phyloP scores from a whole-genome alignment of 2,113 vertebrate species.

The Etheostoma cragini region DNA sequence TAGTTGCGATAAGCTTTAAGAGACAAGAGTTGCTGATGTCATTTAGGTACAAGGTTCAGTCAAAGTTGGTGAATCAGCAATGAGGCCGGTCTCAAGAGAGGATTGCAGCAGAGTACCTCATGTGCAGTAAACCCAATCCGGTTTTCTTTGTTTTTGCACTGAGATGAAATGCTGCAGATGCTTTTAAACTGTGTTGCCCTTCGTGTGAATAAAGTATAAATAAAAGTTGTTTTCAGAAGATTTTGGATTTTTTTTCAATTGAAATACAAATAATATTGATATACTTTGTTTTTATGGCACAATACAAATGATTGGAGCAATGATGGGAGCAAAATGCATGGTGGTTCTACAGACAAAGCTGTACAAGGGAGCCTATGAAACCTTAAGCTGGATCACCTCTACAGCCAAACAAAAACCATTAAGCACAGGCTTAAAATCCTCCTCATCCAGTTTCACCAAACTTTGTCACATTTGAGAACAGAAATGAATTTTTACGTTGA shows the following conservation, averaged over 20 bases:
- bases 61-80: not conserved
- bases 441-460: not conserved
- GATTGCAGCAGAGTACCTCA: not conserved
- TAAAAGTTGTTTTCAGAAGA: conserved; percentile 51
- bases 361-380: not conserved
- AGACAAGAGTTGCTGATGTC: conserved; percentile 5
- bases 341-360: not conserved
- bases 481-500: not conserved
- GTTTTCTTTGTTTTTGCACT: conserved; percentile 55
- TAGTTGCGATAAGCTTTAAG: conserved; percentile 15
- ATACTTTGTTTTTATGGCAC: not conserved
- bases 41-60: conserved; percentile 24
- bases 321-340: not conserved
- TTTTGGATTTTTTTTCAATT: conserved; percentile 1
- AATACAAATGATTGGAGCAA: not conserved
- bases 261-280: not conserved
- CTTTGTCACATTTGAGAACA: not conserved
- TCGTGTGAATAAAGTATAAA: conserved; percentile 57
- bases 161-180: conserved; percentile 46
- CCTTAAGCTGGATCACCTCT: not conserved
- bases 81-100: not conserved
- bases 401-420: not conserved
- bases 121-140: conserved; percentile 32
- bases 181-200: conserved; percentile 48
- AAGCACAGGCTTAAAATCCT: no score